Evolutionary conservation across 1,140 invertebrate species (phyloP).

Genomic region (Gryon sp.): DNA sequence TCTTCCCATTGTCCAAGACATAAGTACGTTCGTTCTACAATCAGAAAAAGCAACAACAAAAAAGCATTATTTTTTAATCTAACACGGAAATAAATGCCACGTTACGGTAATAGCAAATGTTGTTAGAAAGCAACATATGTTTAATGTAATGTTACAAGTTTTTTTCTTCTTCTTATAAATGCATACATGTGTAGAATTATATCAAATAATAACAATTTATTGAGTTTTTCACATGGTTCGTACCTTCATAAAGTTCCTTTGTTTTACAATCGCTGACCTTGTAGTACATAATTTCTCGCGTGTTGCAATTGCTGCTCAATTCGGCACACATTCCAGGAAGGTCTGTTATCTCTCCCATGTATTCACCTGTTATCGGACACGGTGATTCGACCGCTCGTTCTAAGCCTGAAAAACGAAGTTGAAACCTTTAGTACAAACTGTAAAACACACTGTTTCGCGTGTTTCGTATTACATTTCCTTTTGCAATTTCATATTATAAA

Average conservation of each 20-base stretch:
- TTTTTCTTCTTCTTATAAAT: too few relatives aligned
- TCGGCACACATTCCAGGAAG: constrained; percentile 85
- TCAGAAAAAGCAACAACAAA: constrained; percentile 49
- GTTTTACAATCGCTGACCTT: constrained; percentile 84
- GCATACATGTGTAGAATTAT: too few relatives aligned
- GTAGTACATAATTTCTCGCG: constrained; percentile 86
- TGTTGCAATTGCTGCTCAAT: constrained; percentile 85
- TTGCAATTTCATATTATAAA: constrained; percentile 15
- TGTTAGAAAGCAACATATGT: too few relatives aligned
- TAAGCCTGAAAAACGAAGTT: constrained; percentile 74
- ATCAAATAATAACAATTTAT: constrained; percentile 40
- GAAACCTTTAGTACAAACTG: constrained; percentile 14
- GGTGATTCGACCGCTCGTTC: constrained; percentile 80
- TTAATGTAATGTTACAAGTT: too few relatives aligned
- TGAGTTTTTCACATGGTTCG: neutral
- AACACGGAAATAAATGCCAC: too few relatives aligned
- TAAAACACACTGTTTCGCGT: neutral
- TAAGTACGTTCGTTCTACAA: constrained; percentile 86
- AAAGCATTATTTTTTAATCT: neutral
- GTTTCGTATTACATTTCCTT: neutral
- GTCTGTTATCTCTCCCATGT: constrained; percentile 84
- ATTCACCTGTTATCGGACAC: constrained; percentile 86
- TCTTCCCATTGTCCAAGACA: constrained; percentile 87
- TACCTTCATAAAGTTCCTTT: constrained; percentile 84
- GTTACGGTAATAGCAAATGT: too few relatives aligned